These are phyloP conservation scores for Drosophila nannoptera DNA, from an alignment of 1,140 invertebrate species.

Conservation along the genomic window DNA sequence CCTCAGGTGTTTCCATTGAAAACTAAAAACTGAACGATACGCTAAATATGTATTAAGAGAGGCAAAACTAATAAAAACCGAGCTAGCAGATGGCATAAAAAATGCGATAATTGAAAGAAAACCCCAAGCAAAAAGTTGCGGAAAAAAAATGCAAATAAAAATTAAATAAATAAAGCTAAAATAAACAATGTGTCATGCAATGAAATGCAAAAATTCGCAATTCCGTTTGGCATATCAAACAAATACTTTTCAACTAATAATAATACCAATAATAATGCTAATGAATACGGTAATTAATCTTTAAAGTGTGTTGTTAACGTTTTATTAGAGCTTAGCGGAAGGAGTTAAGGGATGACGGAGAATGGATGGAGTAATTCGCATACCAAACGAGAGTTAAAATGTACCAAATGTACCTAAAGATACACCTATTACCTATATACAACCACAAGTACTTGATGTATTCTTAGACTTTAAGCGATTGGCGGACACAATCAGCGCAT, in stretches of 20 bases:
- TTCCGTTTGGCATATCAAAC: constrained; percentile 7
- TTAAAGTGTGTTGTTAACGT: constrained; percentile 34
- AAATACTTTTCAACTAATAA: constrained; percentile 21
- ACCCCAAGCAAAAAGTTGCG: constrained; percentile 4
- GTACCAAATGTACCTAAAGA: constrained; percentile 42
- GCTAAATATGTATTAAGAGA: constrained; percentile 20
- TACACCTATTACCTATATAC: constrained; percentile 12
- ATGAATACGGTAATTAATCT: constrained; percentile 2
- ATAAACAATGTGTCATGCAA: not conserved
- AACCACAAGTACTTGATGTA: constrained; percentile 9
- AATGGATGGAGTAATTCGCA: not conserved
- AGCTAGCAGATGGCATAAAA: not conserved
- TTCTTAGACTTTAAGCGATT: constrained; percentile 22
- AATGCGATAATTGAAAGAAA: not conserved
- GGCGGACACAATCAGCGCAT: not conserved
- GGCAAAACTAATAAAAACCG: constrained; percentile 5
- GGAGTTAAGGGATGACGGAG: not conserved
- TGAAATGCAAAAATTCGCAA: constrained; percentile 29
- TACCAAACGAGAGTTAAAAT: constrained; percentile 36
- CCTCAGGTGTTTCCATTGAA: constrained; percentile 24
- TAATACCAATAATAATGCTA: not conserved
- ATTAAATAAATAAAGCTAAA: no score
- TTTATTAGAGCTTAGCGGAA: constrained; percentile 25
- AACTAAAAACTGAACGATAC: constrained; percentile 17
- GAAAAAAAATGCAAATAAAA: no score